A percentile compares a stretch with the other conserved stretches of the same genome.
Evolutionary conservation across 2,113 vertebrate genomes (phyloP).

Genomic region (Pogonocichla stellata): DNA sequence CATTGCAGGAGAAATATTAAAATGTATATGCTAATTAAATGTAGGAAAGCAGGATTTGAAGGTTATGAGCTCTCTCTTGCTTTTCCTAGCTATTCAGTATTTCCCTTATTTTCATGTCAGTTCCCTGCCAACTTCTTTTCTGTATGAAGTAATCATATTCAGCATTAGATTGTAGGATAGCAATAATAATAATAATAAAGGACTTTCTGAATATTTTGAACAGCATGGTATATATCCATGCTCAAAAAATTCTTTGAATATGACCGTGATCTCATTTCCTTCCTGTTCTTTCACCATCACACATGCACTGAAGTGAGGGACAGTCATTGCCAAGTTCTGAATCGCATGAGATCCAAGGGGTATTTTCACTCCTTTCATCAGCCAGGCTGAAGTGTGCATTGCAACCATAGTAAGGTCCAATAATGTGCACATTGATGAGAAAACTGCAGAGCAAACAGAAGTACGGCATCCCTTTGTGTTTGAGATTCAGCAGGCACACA

Average conservation of each 20-base stretch:
- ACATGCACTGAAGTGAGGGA: not conserved
- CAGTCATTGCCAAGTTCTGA: not conserved
- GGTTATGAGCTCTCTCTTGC: not conserved
- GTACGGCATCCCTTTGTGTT: constrained; percentile 53
- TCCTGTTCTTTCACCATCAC: not conserved
- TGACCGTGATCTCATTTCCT: not conserved
- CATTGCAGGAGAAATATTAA: not conserved
- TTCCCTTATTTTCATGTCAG: not conserved
- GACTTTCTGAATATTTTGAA: not conserved
- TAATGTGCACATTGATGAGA: constrained; percentile 60
- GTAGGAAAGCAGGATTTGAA: not conserved
- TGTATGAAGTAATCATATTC: constrained; percentile 1
- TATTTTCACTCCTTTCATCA: constrained; percentile 53
- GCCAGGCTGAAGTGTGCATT: constrained; percentile 42
- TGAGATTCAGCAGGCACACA: constrained; percentile 73
- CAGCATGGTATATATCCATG: not conserved
- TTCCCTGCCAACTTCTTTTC: not conserved
- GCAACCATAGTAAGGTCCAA: constrained; percentile 36
- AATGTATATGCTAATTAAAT: not conserved
- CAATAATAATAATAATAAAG: not conserved
- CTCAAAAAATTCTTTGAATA: not conserved
- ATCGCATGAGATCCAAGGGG: constrained; percentile 28
- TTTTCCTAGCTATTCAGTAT: not conserved
- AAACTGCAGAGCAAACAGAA: constrained; percentile 68
- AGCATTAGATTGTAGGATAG: not conserved